Conservation (phyloP, 1,140 invertebrate species). For the Eumeta japonica region DNA sequence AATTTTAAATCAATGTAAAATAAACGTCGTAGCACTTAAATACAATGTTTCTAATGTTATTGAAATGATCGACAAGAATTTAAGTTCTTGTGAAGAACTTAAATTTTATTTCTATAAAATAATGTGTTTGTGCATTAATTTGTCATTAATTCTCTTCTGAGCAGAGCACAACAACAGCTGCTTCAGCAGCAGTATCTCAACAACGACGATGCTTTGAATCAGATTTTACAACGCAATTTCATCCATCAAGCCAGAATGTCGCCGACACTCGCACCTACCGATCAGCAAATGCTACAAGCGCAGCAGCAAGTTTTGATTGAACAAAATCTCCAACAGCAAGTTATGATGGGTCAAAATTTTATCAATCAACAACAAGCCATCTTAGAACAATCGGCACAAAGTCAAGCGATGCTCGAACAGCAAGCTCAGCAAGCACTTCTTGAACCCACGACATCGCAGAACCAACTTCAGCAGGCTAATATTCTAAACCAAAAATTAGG, state of each 20-base stretch:
- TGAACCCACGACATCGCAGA: constrained; percentile 8
- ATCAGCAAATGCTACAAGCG: constrained; percentile 44
- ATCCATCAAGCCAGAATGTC: constrained; percentile 51
- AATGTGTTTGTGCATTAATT: constrained; percentile 5
- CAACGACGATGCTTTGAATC: constrained; percentile 47
- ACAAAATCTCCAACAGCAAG: constrained; percentile 13
- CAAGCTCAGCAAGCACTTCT: constrained; percentile 39
- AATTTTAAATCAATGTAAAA: too few species aligned
- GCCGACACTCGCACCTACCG: constrained; percentile 30
- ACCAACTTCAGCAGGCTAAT: constrained; percentile 37
- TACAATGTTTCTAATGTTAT: too few species aligned
- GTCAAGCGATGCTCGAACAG: constrained; percentile 40
- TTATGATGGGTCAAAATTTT: constrained; percentile 60
- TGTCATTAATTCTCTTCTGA: constrained; percentile 6
- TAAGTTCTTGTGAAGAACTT: too few species aligned
- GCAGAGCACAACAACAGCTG: constrained; percentile 45
- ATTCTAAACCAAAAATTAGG: constrained; percentile 32
- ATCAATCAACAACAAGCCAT: constrained; percentile 60
- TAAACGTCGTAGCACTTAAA: too few species aligned
- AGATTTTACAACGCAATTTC: constrained; percentile 53
- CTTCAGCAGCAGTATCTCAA: constrained; percentile 53
- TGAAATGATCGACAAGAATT: too few species aligned
- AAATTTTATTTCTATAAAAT: background rate
- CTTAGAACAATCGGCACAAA: constrained; percentile 56
- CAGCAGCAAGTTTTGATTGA: constrained; percentile 29